phyloP scores from a whole-genome alignment of 2,113 vertebrate species.

The Pantherophis guttatus region DNA sequence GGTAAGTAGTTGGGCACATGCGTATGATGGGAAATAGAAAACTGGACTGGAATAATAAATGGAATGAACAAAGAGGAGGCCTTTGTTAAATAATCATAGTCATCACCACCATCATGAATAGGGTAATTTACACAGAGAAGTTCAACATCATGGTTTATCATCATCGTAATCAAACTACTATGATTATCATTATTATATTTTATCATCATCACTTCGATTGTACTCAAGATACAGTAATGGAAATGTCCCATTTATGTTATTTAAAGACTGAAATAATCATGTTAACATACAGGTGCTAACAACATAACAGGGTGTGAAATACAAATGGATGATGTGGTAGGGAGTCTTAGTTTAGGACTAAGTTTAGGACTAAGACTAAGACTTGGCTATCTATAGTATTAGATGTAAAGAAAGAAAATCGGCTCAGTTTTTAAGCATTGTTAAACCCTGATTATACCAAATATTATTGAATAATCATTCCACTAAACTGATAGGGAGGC shows the following conservation, averaged over 20 bases:
- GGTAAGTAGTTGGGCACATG: fast-evolving
- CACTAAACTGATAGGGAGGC: neutral
- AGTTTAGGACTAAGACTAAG: too few relatives aligned
- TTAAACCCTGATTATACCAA: neutral
- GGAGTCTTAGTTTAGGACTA: neutral
- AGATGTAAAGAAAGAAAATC: neutral
- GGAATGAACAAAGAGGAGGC: conserved; percentile 22
- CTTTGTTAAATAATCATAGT: neutral
- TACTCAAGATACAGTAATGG: neutral
- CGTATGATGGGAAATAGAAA: conserved; percentile 10
- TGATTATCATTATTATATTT: neutral
- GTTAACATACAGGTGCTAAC: neutral
- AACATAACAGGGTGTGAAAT: neutral
- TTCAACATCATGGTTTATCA: neutral
- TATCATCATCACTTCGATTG: neutral
- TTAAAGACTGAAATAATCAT: neutral
- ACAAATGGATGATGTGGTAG: neutral
- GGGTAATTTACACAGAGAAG: neutral
- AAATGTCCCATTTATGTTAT: neutral
- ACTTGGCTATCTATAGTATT: neutral
- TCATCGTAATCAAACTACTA: neutral
- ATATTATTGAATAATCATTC: neutral
- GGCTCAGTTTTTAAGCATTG: neutral
- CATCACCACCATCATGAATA: neutral
- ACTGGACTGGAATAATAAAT: conserved; percentile 50